Conservation (phyloP, 2,888 invertebrate genomes). For the Phytoseiulus persimilis region DNA sequence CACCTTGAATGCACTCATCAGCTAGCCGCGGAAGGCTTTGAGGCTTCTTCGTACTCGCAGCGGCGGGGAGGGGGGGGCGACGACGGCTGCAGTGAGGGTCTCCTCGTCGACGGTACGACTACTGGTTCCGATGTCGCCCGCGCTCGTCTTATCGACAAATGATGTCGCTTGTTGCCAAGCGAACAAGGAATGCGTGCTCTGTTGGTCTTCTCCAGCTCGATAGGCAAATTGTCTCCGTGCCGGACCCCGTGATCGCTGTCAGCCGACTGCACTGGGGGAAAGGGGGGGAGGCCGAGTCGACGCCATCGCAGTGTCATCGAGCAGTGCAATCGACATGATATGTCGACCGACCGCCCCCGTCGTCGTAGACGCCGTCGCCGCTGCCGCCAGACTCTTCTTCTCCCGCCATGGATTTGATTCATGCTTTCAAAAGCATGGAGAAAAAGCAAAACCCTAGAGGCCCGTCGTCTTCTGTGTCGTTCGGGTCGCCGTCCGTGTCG, state of each 20-base stretch:
- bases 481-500: background rate
- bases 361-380: background rate
- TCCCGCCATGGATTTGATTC: background rate
- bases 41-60: background rate
- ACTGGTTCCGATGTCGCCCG: background rate
- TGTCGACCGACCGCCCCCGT: background rate
- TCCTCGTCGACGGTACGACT: background rate
- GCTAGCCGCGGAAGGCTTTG: conserved; percentile 11
- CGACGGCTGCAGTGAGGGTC: background rate
- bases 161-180: conserved; percentile 31
- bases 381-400: background rate
- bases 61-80: conserved; percentile 21
- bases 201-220: background rate
- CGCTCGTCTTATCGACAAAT: conserved; percentile 17
- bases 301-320: background rate
- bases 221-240: background rate
- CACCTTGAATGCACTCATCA: conserved; percentile 38
- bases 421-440: background rate
- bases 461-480: background rate
- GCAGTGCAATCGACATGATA: background rate
- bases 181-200: background rate
- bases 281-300: background rate
- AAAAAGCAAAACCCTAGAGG: background rate
- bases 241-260: background rate
- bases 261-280: background rate